Conservation (phyloP, 2,113 vertebrate species). For the Pampusana beccarii region DNA sequence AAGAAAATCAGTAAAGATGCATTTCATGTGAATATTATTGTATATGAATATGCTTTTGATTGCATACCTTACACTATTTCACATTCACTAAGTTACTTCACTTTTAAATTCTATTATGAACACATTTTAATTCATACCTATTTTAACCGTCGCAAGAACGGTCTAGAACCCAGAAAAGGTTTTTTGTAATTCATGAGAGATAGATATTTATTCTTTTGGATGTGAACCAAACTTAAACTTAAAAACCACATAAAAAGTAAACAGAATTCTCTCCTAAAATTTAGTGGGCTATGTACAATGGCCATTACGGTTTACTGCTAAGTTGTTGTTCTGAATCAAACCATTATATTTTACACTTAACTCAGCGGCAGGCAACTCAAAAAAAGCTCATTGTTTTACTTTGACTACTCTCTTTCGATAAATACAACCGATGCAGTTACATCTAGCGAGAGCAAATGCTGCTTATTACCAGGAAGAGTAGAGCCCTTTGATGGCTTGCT, state of each 20-base stretch:
- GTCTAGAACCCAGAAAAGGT: not conserved
- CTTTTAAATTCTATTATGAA: not conserved
- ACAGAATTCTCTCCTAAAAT: not conserved
- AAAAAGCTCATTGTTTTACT: not conserved
- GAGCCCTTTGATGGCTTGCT: conserved; percentile 91
- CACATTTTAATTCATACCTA: not conserved
- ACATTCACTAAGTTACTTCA: not conserved
- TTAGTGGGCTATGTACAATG: not conserved
- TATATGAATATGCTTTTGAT: not conserved
- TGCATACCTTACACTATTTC: not conserved
- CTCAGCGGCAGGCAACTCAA: not conserved
- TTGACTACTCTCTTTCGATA: not conserved
- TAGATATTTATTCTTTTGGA: not conserved
- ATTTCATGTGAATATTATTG: not conserved
- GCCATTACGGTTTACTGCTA: not conserved
- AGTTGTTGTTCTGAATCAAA: not conserved
- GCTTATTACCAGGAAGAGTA: conserved; percentile 92
- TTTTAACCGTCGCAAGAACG: not conserved
- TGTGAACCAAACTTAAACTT: not conserved
- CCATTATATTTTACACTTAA: not conserved
- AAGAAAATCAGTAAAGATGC: not conserved
- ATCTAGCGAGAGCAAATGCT: not conserved
- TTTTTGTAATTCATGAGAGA: not conserved
- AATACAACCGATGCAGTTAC: not conserved
- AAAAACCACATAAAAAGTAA: not conserved